Conservation (phyloP, 2,797 vertebrate genomes). For the Trematomus bernacchii region DNA sequence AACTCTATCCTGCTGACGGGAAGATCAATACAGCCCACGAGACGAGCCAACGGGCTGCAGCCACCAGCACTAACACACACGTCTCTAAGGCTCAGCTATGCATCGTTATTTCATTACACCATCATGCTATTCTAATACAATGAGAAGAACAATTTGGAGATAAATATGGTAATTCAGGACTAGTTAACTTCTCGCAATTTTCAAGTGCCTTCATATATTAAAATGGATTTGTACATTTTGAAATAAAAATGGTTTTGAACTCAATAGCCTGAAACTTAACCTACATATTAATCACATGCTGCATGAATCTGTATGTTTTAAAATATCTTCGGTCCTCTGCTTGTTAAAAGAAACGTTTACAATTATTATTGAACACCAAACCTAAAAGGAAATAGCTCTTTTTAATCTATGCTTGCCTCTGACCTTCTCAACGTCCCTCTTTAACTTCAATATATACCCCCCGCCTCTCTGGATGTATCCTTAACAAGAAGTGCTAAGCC, state of each 20-base stretch:
- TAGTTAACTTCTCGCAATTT: neutral
- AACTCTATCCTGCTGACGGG: conserved; percentile 55
- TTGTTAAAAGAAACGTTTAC: neutral
- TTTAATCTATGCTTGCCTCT: conserved; percentile 39
- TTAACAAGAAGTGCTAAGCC: conserved; percentile 55
- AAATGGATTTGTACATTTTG: conserved; percentile 6
- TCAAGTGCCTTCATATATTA: conserved; percentile 3
- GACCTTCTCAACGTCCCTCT: conserved; percentile 45
- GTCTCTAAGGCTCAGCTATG: conserved; percentile 1
- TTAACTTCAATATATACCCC: conserved; percentile 31
- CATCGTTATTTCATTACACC: conserved; percentile 1
- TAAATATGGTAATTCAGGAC: conserved; percentile 11
- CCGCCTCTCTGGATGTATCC: conserved; percentile 31
- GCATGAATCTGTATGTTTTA: neutral
- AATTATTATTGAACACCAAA: conserved; percentile 1
- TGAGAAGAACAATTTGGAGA: conserved; percentile 4
- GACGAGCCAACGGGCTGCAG: conserved; percentile 40
- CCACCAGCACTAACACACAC: conserved; percentile 38
- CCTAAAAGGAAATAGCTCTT: conserved; percentile 12
- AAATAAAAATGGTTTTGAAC: neutral
- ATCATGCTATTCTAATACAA: conserved; percentile 15
- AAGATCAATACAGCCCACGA: conserved; percentile 64
- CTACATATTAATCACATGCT: neutral
- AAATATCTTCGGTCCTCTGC: neutral
- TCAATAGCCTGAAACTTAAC: neutral